Evolutionary conservation across 2,888 invertebrate genomes (phyloP).

Genomic region (Sabatieria punctata): DNA sequence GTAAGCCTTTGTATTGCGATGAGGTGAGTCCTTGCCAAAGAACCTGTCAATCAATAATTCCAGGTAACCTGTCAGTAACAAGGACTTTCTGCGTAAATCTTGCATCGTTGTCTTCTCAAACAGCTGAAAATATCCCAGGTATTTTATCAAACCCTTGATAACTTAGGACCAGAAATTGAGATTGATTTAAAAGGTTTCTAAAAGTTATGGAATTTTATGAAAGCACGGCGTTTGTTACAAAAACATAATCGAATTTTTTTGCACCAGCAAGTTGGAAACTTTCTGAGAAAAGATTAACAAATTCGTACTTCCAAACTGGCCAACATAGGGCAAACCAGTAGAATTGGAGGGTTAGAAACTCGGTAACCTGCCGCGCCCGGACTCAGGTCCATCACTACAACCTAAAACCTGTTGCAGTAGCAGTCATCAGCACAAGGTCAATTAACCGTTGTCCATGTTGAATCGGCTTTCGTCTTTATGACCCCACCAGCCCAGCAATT

Average conservation of each 20-base stretch:
- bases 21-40: conserved; percentile 15
- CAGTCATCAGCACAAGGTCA: background rate
- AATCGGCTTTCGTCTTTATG: conserved; percentile 39
- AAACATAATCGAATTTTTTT: no score
- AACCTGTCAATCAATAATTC: conserved; percentile 34
- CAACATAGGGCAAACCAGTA: conserved; percentile 35
- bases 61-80: conserved; percentile 41
- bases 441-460: conserved; percentile 37
- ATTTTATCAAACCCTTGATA: no score
- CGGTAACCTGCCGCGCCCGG: conserved; percentile 39
- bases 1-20: conserved; percentile 14
- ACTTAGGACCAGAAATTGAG: no score
- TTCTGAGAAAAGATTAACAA: no score
- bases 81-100: conserved; percentile 36
- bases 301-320: conserved; percentile 37
- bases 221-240: no score
- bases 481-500: conserved; percentile 44
- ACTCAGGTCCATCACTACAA: conserved; percentile 35
- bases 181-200: no score
- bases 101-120: conserved; percentile 37
- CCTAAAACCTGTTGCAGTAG: conserved; percentile 7
- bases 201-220: no score
- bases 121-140: conserved; percentile 33
- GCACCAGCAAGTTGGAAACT: no score
- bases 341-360: conserved; percentile 41